Conservation (phyloP, 2,888 invertebrate species). For the Tetragnatha montana region DNA sequence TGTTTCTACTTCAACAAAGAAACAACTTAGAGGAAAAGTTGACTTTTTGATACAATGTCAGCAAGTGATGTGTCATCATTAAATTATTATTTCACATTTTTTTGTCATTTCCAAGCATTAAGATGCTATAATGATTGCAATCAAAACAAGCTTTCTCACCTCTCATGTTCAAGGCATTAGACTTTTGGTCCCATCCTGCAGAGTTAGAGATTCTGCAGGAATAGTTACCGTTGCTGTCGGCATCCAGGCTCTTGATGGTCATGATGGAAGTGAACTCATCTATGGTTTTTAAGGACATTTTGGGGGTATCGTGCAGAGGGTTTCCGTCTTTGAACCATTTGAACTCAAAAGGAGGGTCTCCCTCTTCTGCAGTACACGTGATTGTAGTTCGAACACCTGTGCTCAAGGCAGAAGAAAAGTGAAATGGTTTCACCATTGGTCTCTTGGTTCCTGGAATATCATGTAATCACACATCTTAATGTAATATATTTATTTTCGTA, state of each 20-base stretch:
- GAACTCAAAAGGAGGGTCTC: conserved; percentile 54
- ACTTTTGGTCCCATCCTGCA: conserved; percentile 39
- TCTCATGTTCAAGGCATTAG: conserved; percentile 26
- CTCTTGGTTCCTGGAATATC: background rate
- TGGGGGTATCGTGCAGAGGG: background rate
- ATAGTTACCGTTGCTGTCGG: conserved; percentile 60
- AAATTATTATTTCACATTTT: no score
- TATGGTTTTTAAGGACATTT: background rate
- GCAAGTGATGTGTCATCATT: no score
- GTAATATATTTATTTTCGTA: no score
- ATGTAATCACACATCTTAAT: no score
- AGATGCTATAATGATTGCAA: background rate
- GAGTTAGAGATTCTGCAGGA: conserved; percentile 57
- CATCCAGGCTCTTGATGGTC: conserved; percentile 18
- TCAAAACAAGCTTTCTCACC: conserved; percentile 1
- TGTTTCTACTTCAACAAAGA: no score
- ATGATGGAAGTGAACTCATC: conserved; percentile 17
- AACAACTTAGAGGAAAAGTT: no score
- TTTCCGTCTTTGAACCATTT: conserved; percentile 45
- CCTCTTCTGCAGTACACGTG: conserved; percentile 39
- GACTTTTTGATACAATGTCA: no score
- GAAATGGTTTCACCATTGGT: conserved; percentile 45
- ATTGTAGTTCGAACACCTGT: conserved; percentile 24
- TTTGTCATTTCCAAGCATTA: background rate
- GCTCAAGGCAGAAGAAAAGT: conserved; percentile 30